Evolutionary conservation across 2,113 vertebrate species (phyloP).

Genomic region (Meleagris gallopavo): DNA sequence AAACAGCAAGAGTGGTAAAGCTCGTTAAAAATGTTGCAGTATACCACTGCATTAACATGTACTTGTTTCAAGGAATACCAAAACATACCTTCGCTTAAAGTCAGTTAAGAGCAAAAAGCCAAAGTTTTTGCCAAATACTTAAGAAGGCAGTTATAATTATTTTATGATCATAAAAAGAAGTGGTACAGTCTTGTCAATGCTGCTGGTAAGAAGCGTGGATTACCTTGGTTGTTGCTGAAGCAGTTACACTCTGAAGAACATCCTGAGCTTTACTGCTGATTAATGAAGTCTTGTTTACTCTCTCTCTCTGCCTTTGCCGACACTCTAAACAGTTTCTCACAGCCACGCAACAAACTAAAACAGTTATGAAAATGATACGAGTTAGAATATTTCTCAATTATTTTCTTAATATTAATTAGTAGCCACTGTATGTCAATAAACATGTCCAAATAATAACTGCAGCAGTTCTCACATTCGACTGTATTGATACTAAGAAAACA

Average conservation of each 20-base stretch:
- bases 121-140: not conserved
- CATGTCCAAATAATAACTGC: not conserved
- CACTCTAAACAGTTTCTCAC: constrained; percentile 96
- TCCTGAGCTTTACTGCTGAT: constrained; percentile 87
- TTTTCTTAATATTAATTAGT: not conserved
- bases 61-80: not conserved
- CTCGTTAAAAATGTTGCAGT: not conserved
- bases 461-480: not conserved
- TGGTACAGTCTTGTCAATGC: not conserved
- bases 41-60: not conserved
- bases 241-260: constrained; percentile 77
- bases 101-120: not conserved
- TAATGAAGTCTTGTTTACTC: constrained; percentile 79
- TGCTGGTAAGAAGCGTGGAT: not conserved
- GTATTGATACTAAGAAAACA: not conserved
- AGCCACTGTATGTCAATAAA: not conserved
- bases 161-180: not conserved
- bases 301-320: constrained; percentile 89
- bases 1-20: not conserved
- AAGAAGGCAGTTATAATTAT: not conserved
- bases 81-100: not conserved
- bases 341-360: constrained; percentile 94
- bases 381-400: not conserved
- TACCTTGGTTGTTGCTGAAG: constrained; percentile 85
- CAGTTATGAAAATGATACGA: constrained; percentile 36